Base-by-base conservation (phyloP, 2,888 invertebrate species). In the Pristionchus arcanus region DNA sequence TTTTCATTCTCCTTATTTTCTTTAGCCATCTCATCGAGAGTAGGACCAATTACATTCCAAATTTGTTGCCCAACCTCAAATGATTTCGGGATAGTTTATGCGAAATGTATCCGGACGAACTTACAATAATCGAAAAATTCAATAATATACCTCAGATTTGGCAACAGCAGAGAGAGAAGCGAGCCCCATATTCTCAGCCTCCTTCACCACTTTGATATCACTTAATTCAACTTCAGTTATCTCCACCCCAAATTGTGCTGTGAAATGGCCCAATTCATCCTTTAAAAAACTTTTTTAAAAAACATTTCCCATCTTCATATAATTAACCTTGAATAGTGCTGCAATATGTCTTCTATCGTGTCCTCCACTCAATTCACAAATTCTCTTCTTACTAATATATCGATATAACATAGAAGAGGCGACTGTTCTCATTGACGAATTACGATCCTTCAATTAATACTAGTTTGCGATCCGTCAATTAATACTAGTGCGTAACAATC, bases 331-430 rank as follows among this genome's bases (percentile, higher is more conserved):
- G 85, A 93, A 92, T 88, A 90, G 89, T 16, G 91, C 92, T 21
- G 91, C 89, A 81, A 93, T 77, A n/a, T 91, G 92, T 86, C 91
- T 90, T 63, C 92, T 89, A 59, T 92, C 91, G 87, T 92, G 91
- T 71, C 91, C 91, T 77, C 93, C 92, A 7, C 94, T 92, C n/a
- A 94, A 89, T 55, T 94, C 94, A 84, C 92, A 92, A 25, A 96
- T 92, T 21, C 94, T 92, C 86, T 94, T 93, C 90, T 95, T 95
- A 81, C 94, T 94, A 25, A 96, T 92, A 49, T 94, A 94, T 85
- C 95, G 95, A 89, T 95, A 95, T 25, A 96, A 91, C 81, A 95
- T 93, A 2, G 96, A 95, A 90, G 95, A 95, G 0, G 96, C 95
- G 34, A 96, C 92, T 0, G 95, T 94, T n/a, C 96, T 93, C 0